phyloP scores from a whole-genome alignment of 2,113 vertebrate species.

The Naja naja region DNA sequence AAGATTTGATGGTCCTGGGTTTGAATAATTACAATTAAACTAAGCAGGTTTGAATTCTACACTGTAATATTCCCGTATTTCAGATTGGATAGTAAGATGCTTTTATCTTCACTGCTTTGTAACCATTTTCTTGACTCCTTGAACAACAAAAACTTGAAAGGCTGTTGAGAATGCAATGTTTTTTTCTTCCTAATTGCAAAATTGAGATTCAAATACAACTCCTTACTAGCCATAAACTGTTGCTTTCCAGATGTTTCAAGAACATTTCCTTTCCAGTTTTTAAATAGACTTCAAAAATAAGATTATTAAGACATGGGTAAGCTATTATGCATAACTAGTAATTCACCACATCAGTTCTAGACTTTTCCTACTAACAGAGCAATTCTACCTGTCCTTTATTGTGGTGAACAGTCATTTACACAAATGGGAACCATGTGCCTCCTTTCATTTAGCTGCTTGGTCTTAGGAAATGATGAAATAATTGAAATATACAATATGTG shows the following conservation, averaged over 20 bases:
- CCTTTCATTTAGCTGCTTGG: not conserved
- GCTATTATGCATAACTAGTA: not conserved
- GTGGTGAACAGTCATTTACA: not conserved
- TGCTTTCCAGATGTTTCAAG: not conserved
- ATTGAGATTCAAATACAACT: not conserved
- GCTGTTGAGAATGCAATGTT: not conserved
- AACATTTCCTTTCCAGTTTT: not conserved
- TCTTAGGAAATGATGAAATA: not conserved
- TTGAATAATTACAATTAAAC: not conserved
- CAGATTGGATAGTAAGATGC: not conserved
- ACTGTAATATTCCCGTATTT: not conserved
- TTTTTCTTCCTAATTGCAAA: not conserved
- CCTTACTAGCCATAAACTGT: not conserved
- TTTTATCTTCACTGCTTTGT: not conserved
- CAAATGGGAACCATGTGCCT: not conserved
- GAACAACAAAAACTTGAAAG: not conserved
- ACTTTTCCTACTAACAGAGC: not conserved
- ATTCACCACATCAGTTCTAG: not conserved
- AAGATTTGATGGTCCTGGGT: not conserved
- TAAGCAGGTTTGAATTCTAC: not conserved
- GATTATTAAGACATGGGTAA: not conserved
- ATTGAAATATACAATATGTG: not conserved
- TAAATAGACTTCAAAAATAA: not conserved
- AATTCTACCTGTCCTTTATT: not conserved
- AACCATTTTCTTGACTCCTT: not conserved